phyloP scores from a whole-genome alignment of 2,797 vertebrate genomes.

The Buceros bicornis region DNA sequence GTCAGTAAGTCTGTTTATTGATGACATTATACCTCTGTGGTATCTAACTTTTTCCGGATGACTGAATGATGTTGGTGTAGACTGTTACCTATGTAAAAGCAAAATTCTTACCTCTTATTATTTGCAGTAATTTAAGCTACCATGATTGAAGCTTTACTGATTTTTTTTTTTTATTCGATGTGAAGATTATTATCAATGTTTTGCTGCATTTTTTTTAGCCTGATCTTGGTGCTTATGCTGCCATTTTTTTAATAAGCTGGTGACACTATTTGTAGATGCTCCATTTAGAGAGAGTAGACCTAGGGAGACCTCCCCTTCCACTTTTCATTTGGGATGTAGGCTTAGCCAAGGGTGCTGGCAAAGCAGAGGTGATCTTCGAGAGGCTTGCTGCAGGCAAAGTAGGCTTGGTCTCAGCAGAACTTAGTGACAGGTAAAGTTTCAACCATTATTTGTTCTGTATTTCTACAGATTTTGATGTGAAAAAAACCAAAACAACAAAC shows the following conservation, averaged over 20 bases:
- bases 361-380: not conserved
- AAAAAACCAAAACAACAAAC: not conserved
- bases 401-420: not conserved
- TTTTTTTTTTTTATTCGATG: not conserved
- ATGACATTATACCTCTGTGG: not conserved
- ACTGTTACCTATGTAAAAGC: not conserved
- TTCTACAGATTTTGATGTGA: not conserved
- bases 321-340: not conserved
- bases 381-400: not conserved
- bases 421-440: not conserved
- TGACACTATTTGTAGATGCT: not conserved
- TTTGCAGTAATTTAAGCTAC: not conserved
- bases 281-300: not conserved
- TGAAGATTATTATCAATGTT: not conserved
- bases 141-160: not conserved
- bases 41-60: not conserved
- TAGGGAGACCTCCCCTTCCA: not conserved
- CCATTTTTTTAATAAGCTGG: not conserved
- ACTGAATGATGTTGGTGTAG: not conserved
- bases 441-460: not conserved
- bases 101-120: not conserved
- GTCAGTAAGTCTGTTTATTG: not conserved
- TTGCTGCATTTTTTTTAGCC: not conserved
- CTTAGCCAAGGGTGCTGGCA: not conserved
- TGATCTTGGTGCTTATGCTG: not conserved